Conservation (phyloP, 2,888 invertebrate genomes). For the Melieria picta region DNA sequence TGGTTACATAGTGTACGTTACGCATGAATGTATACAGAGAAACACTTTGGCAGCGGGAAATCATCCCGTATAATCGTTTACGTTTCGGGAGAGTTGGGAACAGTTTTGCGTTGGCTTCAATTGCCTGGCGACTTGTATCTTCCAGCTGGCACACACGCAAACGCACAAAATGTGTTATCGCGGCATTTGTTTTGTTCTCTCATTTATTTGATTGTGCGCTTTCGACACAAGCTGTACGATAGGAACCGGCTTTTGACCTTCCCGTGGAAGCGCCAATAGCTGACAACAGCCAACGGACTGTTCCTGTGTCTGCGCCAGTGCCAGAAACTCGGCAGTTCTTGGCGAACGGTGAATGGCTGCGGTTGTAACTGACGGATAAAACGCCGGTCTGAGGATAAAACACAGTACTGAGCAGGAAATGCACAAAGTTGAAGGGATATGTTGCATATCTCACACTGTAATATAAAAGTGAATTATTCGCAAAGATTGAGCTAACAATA, state of each 20-base stretch:
- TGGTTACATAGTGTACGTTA: no score
- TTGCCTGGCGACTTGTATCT: no score
- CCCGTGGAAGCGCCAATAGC: conserved; percentile 15
- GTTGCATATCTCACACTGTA: no score
- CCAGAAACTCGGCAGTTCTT: conserved; percentile 49
- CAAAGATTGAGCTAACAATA: background rate
- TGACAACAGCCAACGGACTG: conserved; percentile 36
- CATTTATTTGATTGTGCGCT: conserved; percentile 24
- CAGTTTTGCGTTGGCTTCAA: no score
- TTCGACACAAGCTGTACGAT: conserved; percentile 16
- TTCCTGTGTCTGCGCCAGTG: conserved; percentile 25
- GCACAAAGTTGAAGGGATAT: background rate
- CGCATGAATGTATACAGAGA: no score
- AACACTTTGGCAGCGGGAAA: no score
- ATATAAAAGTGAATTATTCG: background rate
- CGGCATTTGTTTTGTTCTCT: conserved; percentile 33
- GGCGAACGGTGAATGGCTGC: conserved; percentile 52
- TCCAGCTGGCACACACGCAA: no score
- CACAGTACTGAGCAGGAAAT: background rate
- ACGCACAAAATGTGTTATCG: conserved; percentile 8
- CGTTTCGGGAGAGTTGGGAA: no score
- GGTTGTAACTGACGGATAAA: conserved; percentile 47
- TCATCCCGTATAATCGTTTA: no score
- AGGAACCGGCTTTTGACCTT: conserved; percentile 36
- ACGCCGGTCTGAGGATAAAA: conserved; percentile 10